phyloP scores from a whole-genome alignment of 2,888 invertebrate species.

The Macaria notata region DNA sequence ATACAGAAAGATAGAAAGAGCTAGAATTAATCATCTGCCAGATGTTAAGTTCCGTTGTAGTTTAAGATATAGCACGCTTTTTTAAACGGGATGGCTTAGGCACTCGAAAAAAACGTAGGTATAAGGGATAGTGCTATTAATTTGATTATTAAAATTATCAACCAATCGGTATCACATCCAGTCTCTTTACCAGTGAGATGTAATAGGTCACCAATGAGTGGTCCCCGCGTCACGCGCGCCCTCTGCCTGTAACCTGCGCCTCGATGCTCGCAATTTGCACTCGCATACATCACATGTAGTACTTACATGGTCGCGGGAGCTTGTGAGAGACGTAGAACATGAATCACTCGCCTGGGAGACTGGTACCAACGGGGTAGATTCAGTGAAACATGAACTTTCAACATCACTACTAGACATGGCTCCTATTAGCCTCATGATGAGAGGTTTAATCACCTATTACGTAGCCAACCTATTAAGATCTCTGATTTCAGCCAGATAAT shows the following conservation, averaged over 20 bases:
- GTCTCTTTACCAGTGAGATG: slow-evolving; percentile 30
- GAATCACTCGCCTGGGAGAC: slow-evolving; percentile 15
- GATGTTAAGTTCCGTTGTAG: no score
- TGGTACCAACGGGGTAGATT: no score
- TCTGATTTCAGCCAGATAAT: slow-evolving; percentile 9
- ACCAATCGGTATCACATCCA: no score
- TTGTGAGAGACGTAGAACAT: slow-evolving; percentile 2
- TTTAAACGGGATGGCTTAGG: no score
- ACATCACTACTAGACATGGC: neutral
- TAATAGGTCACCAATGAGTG: slow-evolving; percentile 58
- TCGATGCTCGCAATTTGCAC: slow-evolving; percentile 43
- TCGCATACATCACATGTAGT: slow-evolving; percentile 36
- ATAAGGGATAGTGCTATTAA: no score
- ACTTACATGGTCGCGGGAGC: neutral
- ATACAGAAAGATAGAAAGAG: no score
- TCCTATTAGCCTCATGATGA: no score
- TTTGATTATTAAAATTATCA: no score
- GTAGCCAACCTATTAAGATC: neutral
- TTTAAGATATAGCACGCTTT: no score
- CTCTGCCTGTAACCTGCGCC: slow-evolving; percentile 42
- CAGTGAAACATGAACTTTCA: no score
- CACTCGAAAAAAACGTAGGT: no score
- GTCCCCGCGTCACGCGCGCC: slow-evolving; percentile 46
- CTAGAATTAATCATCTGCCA: no score
- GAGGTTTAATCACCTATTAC: neutral